Evolutionary conservation across 2,888 invertebrate genomes (phyloP).

Genomic region (Pecten maximus): DNA sequence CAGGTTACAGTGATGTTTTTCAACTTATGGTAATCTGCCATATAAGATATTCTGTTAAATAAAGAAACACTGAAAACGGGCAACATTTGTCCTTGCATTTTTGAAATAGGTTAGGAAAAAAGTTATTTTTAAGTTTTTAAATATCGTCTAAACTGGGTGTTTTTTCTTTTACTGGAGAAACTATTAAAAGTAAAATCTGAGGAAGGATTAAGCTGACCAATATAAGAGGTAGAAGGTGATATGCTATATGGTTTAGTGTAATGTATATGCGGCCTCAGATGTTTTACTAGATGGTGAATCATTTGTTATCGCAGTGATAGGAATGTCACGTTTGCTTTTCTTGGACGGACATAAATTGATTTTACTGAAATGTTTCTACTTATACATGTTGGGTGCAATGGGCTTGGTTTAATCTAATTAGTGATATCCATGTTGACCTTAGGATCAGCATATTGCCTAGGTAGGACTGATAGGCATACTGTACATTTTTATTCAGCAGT

Average conservation of each 20-base stretch:
- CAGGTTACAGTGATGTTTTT: background rate
- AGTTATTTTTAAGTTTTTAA: background rate
- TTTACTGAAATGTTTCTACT: background rate
- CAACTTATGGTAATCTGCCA: background rate
- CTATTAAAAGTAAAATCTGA: background rate
- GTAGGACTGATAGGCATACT: background rate
- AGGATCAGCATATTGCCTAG: background rate
- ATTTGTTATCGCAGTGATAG: slow-evolving; percentile 6
- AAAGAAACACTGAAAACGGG: too few relatives aligned
- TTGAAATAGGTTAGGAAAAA: background rate
- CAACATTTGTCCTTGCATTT: background rate
- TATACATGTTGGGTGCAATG: background rate
- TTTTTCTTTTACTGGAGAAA: background rate
- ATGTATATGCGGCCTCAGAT: background rate
- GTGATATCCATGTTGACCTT: background rate
- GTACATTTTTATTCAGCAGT: too few relatives aligned
- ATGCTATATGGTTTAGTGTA: background rate
- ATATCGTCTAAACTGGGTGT: background rate
- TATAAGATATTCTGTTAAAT: background rate
- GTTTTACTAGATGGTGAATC: background rate
- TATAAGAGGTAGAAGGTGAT: background rate
- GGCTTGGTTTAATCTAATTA: slow-evolving; percentile 15
- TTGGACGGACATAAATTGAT: background rate
- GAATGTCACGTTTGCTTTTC: slow-evolving; percentile 33
- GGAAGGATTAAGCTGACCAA: background rate